These are phyloP conservation scores for Condylura cristata DNA, from an alignment of 2,113 vertebrate genomes.

Conservation along the genomic window DNA sequence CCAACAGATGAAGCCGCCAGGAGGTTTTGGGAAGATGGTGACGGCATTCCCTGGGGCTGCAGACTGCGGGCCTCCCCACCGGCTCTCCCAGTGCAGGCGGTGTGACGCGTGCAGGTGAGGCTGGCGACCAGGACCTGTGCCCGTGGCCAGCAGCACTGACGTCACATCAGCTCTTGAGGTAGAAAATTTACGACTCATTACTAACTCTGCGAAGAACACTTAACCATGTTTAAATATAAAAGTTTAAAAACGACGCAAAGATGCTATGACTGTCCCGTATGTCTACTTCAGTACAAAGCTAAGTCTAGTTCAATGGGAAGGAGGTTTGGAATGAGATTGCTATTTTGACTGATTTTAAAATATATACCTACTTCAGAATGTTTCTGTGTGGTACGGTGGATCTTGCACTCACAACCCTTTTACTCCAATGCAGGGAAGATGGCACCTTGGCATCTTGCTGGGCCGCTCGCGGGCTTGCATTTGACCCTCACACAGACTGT, in stretches of 20 bases:
- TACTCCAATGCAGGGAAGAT: neutral
- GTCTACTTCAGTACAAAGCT: neutral
- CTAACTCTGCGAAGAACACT: neutral
- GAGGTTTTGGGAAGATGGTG: neutral
- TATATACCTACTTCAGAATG: neutral
- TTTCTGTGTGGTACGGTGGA: neutral
- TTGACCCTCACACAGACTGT: neutral
- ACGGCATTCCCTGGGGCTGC: neutral
- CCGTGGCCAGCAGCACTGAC: neutral
- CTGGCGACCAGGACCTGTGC: fast-evolving
- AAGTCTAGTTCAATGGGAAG: neutral
- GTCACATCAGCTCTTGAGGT: slow-evolving; percentile 25
- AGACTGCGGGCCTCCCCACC: neutral
- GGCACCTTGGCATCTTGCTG: neutral
- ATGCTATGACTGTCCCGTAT: neutral
- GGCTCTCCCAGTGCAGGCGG: neutral
- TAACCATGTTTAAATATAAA: slow-evolving; percentile 19
- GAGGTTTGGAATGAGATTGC: neutral
- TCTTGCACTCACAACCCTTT: neutral
- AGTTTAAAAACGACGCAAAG: slow-evolving; percentile 40
- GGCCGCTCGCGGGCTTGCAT: neutral
- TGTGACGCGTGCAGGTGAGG: neutral
- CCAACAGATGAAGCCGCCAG: neutral
- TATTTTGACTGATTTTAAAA: neutral
- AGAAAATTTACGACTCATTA: slow-evolving; percentile 2